Conservation (phyloP, 1,140 invertebrate species). For the Copidosoma floridanum region DNA sequence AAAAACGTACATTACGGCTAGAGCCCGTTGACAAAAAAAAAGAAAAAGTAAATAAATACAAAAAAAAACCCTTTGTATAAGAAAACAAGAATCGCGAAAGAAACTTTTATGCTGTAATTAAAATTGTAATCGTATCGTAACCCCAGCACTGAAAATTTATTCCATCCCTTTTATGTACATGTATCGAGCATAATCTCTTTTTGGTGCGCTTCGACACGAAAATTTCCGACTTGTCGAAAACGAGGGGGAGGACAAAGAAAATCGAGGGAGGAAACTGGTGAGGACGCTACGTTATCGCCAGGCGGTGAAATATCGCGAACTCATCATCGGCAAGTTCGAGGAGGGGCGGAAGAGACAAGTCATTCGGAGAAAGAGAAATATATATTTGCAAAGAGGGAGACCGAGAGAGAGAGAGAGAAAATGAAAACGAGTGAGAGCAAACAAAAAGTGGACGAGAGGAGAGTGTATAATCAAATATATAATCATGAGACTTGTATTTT, state of each 20-base stretch:
- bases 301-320: conserved; percentile 21
- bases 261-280: background rate
- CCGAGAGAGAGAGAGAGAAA: conserved; percentile 14
- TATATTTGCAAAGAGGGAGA: conserved; percentile 10
- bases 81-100: conserved; percentile 43
- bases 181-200: conserved; percentile 38
- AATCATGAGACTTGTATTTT: conserved; percentile 30
- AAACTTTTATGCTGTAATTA: conserved; percentile 47
- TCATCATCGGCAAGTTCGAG: conserved; percentile 27
- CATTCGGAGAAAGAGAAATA: conserved; percentile 25
- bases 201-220: conserved; percentile 33
- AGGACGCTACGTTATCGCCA: conserved; percentile 18
- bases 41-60: background rate
- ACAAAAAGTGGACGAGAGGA: background rate
- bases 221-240: conserved; percentile 29
- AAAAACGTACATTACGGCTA: too few species aligned
- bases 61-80: too few species aligned
- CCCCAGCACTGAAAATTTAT: conserved; percentile 39
- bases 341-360: too few species aligned
- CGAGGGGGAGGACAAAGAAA: background rate
- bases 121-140: conserved; percentile 49
- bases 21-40: conserved; percentile 10
- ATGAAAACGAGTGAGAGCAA: conserved; percentile 1
- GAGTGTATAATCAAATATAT: conserved; percentile 27
- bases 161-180: conserved; percentile 42